phyloP scores from a whole-genome alignment of 1,140 invertebrate genomes.

The Mylabris phalerata region DNA sequence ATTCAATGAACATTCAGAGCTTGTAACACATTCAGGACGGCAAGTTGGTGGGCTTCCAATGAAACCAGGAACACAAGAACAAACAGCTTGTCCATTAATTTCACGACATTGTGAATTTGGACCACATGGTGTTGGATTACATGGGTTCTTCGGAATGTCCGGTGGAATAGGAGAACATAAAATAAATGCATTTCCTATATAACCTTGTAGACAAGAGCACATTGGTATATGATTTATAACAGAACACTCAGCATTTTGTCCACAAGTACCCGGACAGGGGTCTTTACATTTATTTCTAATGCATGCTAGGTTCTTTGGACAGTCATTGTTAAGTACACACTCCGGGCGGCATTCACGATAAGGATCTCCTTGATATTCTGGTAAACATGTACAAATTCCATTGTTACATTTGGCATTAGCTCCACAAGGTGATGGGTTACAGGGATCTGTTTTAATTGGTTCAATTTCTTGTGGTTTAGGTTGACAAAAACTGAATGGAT shows the following conservation, averaged over 20 bases:
- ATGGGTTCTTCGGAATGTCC: constrained; percentile 40
- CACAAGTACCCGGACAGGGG: constrained; percentile 62
- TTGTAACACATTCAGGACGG: constrained; percentile 56
- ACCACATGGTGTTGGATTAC: constrained; percentile 51
- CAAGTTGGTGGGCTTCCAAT: constrained; percentile 56
- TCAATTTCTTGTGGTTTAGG: constrained; percentile 44
- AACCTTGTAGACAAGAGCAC: constrained; percentile 58
- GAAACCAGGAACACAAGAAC: constrained; percentile 55
- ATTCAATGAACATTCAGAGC: constrained; percentile 51
- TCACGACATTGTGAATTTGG: constrained; percentile 67
- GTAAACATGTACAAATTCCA: constrained; percentile 54
- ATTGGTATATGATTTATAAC: constrained; percentile 61
- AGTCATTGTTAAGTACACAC: constrained; percentile 64
- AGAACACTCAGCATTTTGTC: constrained; percentile 57
- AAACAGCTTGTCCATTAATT: constrained; percentile 59
- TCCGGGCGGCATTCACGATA: constrained; percentile 60
- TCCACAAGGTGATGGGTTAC: constrained; percentile 59
- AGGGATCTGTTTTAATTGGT: constrained; percentile 42
- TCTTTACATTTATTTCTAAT: constrained; percentile 57
- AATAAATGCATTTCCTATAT: constrained; percentile 53
- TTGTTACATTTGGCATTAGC: constrained; percentile 56
- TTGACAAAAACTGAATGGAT: constrained; percentile 65
- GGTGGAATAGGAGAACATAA: constrained; percentile 47
- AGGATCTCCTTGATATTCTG: constrained; percentile 58
- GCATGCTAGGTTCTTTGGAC: constrained; percentile 56